A percentile compares a stretch with the other conserved stretches of the same genome.
Evolutionary conservation across 2,888 invertebrate genomes (phyloP).

Genomic region (Leucophenga maculata): DNA sequence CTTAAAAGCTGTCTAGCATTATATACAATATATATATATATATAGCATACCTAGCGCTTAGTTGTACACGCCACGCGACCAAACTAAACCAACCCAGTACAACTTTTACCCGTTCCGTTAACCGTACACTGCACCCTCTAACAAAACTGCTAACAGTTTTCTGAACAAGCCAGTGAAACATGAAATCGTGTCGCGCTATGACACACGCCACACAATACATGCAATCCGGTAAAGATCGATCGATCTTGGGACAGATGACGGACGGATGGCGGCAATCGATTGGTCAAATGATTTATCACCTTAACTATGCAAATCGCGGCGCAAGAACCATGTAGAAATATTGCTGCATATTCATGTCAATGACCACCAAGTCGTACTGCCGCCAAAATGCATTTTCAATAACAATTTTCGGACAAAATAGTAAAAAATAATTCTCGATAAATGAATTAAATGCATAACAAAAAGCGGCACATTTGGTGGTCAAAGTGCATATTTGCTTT

Average conservation of each 20-base stretch:
- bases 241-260: not conserved
- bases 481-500: constrained; percentile 45
- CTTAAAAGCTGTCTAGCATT: constrained; percentile 42
- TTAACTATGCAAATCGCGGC: too few relatives aligned
- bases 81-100: constrained; percentile 23
- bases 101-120: constrained; percentile 25
- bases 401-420: too few relatives aligned
- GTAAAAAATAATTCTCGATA: too few relatives aligned
- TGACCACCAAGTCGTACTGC: constrained; percentile 44
- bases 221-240: too few relatives aligned
- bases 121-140: constrained; percentile 55
- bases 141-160: constrained; percentile 27
- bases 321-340: not conserved
- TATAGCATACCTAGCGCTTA: too few relatives aligned
- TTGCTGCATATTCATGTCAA: constrained; percentile 56
- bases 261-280: constrained; percentile 52
- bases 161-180: constrained; percentile 19
- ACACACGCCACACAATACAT: constrained; percentile 2
- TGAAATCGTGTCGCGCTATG: constrained; percentile 23
- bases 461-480: constrained; percentile 28
- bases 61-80: constrained; percentile 50
- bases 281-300: constrained; percentile 56
- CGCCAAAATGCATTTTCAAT: constrained; percentile 30
- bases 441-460: too few relatives aligned
- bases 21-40: not conserved